These are phyloP conservation scores for Hippolais icterina DNA, from an alignment of 2,113 vertebrate genomes.

Conservation along the genomic window DNA sequence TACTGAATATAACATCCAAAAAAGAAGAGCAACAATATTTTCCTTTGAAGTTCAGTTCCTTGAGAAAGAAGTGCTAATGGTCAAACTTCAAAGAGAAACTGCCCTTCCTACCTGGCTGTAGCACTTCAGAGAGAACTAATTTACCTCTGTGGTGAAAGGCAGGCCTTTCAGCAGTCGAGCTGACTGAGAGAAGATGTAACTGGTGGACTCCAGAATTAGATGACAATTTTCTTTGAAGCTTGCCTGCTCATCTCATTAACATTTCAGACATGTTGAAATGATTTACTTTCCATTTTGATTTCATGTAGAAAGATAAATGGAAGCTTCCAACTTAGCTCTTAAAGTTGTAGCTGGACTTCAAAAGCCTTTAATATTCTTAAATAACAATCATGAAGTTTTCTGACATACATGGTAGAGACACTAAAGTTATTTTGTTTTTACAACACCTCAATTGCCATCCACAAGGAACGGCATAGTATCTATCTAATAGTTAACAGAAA, in stretches of 20 bases:
- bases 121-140: constrained; percentile 51
- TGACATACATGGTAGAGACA: not conserved
- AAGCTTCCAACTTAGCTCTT: not conserved
- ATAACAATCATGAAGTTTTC: not conserved
- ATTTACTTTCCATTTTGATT: constrained; percentile 17
- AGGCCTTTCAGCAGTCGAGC: not conserved
- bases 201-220: constrained; percentile 33
- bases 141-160: constrained; percentile 29
- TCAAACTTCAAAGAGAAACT: constrained; percentile 61
- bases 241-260: constrained; percentile 5
- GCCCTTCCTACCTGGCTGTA: constrained; percentile 26
- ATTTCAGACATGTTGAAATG: constrained; percentile 23
- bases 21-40: constrained; percentile 25
- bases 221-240: constrained; percentile 54
- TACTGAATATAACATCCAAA: not conserved
- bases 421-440: not conserved
- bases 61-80: constrained; percentile 25
- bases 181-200: not conserved
- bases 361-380: not conserved
- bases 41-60: constrained; percentile 39
- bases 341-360: not conserved
- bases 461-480: not conserved
- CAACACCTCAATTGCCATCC: not conserved
- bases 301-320: not conserved
- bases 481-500: not conserved